These are phyloP conservation scores for Lasioglossum oenotherae DNA, from an alignment of 2,888 invertebrate genomes.

Conservation along the genomic window DNA sequence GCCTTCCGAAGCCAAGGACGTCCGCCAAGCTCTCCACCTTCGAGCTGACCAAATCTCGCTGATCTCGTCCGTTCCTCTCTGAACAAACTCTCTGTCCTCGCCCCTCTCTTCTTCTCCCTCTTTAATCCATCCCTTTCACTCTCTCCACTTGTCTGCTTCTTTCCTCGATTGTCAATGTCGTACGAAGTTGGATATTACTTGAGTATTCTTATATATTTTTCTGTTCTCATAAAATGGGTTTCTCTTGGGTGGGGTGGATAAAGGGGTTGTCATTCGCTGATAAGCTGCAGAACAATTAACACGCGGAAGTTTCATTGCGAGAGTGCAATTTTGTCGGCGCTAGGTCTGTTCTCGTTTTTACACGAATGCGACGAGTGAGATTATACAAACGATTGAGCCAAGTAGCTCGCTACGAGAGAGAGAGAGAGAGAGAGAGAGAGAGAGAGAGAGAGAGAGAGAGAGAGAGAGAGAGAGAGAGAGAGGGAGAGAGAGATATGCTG, in stretches of 20 bases:
- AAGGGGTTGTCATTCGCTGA: neutral
- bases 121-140: neutral
- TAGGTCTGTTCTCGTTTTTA: neutral
- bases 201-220: neutral
- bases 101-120: constrained; percentile 4
- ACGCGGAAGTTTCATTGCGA: neutral
- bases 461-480: neutral
- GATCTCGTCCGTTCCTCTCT: constrained; percentile 53
- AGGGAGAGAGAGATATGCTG: neutral
- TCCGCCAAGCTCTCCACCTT: constrained; percentile 54
- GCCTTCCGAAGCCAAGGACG: constrained; percentile 32
- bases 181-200: constrained; percentile 24
- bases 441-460: neutral
- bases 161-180: constrained; percentile 3
- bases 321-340: neutral
- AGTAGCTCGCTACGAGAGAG: neutral
- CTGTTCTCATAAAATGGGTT: neutral
- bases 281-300: neutral
- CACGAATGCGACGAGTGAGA: neutral
- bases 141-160: neutral
- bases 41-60: constrained; percentile 61
- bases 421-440: neutral
- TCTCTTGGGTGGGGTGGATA: constrained; percentile 20
- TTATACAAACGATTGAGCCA: neutral
- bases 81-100: neutral